Evolutionary conservation across 1,140 invertebrate species (phyloP).

Genomic region (Tenebrio molitor): DNA sequence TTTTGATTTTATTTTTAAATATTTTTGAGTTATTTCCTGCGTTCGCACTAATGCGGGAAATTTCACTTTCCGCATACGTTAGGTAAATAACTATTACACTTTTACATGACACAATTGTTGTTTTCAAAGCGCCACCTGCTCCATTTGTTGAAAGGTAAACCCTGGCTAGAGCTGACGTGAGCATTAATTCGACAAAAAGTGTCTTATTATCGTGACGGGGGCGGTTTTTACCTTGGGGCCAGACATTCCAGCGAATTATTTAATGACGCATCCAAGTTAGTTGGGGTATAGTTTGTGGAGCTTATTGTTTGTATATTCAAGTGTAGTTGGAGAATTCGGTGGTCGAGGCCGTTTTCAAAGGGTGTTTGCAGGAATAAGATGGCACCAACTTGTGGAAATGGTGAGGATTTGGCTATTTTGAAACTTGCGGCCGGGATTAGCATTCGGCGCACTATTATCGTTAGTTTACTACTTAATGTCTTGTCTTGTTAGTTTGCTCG

Average conservation of each 20-base stretch:
- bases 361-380: constrained; percentile 13
- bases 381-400: constrained; percentile 42
- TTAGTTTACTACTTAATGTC: constrained; percentile 48
- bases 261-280: not conserved
- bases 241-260: not conserved
- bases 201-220: too few relatives aligned
- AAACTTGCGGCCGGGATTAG: constrained; percentile 45
- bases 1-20: too few relatives aligned
- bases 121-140: too few relatives aligned
- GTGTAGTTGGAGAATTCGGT: constrained; percentile 5
- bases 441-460: constrained; percentile 44
- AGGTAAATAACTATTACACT: too few relatives aligned
- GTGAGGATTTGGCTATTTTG: constrained; percentile 44
- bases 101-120: too few relatives aligned
- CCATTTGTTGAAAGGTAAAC: too few relatives aligned
- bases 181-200: too few relatives aligned
- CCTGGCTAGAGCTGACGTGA: too few relatives aligned
- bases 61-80: too few relatives aligned
- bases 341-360: constrained; percentile 18
- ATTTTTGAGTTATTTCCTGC: too few relatives aligned
- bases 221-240: too few relatives aligned
- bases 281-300: constrained; percentile 11
- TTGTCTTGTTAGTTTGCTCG: constrained; percentile 30
- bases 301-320: constrained; percentile 33
- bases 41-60: too few relatives aligned